Base-by-base conservation (phyloP, 2,797 vertebrate genomes). In the Characodon lateralis region DNA sequence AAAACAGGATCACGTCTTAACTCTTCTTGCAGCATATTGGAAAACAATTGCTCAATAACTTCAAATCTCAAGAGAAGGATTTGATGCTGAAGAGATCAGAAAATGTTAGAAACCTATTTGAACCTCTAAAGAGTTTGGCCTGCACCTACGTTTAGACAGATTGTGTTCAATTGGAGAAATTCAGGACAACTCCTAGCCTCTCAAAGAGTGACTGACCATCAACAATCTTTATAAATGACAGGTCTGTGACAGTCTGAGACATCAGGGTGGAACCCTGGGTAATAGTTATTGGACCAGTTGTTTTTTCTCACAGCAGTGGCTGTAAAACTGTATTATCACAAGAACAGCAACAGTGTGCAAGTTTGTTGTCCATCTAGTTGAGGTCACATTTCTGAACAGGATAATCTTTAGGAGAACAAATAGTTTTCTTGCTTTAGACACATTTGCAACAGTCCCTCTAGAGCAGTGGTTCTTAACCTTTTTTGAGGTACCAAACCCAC, bases 191-290 rank as follows among this genome's bases (percentile, higher is more conserved):
- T 46, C 66, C 51, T 53, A 76, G 56, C 50, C 69, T 26, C n/a
- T 24, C 39, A 39, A 43, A 68, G 22, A 68, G 39, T 46, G 41
- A 68, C 12, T 68, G 65, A 14, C 22, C 12, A 26, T 43, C 41
- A 68, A 68, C 65, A 68, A 68, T 46, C 20, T 10, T 41, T 22
- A 22, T 16, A 66, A 66, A 68, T 46, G 65, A 68, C 65, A n/a
- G 39, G 24, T 68, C 22, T 13, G 12, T n/a, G 41, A 46, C 39
- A 68, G 22, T 6, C 20, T 68, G 10, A 1, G 10, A 43, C 22
- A 46, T 68, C 1, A 26, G 24, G 6, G 43, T n/a, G 39, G 12
- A 46, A 68, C 22, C 41, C 41, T 7, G 65, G 2, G n/a, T n/a
- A 68, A 46, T 5, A 5, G n/a, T 46, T 68, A 14, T n/a, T 46